Evolutionary conservation across 2,888 invertebrate species (phyloP).

Genomic region (Clitarchus hookeri): DNA sequence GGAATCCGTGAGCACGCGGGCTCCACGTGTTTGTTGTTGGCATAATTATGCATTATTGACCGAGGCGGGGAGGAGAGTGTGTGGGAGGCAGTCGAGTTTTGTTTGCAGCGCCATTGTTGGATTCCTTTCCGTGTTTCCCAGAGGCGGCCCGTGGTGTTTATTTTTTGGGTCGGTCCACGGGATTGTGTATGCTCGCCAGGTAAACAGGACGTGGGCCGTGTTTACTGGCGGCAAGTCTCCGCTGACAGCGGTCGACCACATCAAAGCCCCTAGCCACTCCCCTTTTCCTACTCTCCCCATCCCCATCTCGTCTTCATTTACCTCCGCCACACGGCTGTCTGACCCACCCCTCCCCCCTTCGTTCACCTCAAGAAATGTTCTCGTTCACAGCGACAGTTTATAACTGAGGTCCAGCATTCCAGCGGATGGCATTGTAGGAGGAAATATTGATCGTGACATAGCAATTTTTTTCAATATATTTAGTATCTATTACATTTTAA

Average conservation of each 20-base stretch:
- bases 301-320: no score
- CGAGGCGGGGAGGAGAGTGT: background rate
- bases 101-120: conserved; percentile 20
- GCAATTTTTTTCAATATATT: no score
- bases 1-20: background rate
- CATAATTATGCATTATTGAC: conserved; percentile 27
- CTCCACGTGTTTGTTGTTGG: conserved; percentile 14
- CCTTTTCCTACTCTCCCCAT: background rate
- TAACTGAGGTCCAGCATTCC: no score
- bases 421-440: no score
- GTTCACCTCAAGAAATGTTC: no score
- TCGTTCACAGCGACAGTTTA: no score
- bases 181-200: background rate
- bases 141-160: background rate
- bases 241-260: background rate
- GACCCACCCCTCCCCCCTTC: no score
- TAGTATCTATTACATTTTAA: no score
- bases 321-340: no score
- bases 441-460: no score
- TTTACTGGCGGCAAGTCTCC: background rate
- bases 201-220: background rate
- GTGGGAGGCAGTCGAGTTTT: background rate
- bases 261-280: background rate
- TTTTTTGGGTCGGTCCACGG: background rate
- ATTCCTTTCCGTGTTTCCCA: conserved; percentile 20